A percentile compares a stretch with the other conserved stretches of the same genome.
Conservation (phyloP, 2,797 vertebrate species). For the Diglossa cyanea region DNA sequence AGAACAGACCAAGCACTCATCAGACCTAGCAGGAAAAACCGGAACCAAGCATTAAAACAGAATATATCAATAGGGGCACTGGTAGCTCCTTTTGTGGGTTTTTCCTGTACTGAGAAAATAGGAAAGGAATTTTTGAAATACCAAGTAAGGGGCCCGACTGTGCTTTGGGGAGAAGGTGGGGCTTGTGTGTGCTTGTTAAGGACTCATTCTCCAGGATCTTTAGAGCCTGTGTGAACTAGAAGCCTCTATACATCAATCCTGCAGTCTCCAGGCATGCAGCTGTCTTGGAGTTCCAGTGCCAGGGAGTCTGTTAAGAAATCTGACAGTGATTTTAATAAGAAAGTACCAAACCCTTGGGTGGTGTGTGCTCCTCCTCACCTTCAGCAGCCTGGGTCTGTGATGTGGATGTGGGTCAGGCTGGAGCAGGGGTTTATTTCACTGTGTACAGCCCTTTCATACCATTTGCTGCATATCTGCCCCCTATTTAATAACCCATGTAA, state of each 20-base stretch:
- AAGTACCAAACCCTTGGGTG: not conserved
- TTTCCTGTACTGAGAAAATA: not conserved
- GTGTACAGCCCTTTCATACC: not conserved
- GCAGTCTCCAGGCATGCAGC: not conserved
- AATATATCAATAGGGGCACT: not conserved
- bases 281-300: not conserved
- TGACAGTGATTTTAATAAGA: not conserved
- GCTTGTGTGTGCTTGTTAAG: not conserved
- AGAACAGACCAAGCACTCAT: not conserved
- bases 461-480: not conserved
- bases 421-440: not conserved
- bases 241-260: not conserved
- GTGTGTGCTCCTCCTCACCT: not conserved
- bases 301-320: not conserved
- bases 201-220: not conserved
- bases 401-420: not conserved
- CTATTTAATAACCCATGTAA: constrained; percentile 48
- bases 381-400: not conserved
- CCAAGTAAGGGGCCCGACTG: not conserved
- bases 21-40: not conserved
- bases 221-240: not conserved
- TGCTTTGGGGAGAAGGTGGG: not conserved
- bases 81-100: not conserved
- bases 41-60: not conserved
- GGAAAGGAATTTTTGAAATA: not conserved